Evolutionary conservation across 2,797 vertebrate species (phyloP), one percentile per base, ranked within the genome.

Genomic region (Lithobates sylvaticus): DNA sequence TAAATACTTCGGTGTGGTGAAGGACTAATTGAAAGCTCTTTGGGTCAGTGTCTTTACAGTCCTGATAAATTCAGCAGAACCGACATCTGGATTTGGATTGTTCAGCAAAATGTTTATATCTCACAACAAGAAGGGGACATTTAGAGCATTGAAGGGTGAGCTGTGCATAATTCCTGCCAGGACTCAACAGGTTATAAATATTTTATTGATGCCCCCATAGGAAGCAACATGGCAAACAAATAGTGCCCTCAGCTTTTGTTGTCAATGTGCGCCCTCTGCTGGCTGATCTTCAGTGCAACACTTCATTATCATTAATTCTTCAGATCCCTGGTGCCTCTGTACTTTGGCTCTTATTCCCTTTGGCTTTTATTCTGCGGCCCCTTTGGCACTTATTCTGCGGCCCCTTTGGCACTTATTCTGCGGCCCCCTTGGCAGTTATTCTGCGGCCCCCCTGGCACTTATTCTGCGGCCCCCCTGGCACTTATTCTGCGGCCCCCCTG

Each of bases 201-300:
- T 8, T 69, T 23, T 29, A 29, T n/a, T 29, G 42, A 23, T 10
- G 5, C 7, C 13, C 18, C 26, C 8, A 10, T 23, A 5, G 5
- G 78, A 8, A 29, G 78, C 32, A 70, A 47, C 42, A 15, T 7
- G 7, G 18, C 10, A 75, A 75, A 10, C 5, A 16, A 13, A 75
- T 64, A 13, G 39, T 12, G 7, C 1, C 9, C 2, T 1, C 44
- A 58, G 29, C 13, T 26, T 84, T 10, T 26, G 13, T 27, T 70
- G 80, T 36, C 29, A 78, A 18, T 50, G 50, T 73, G 50, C 81
- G 39, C 75, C 85, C 68, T 67, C 80, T 87, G 68, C 80, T 21
- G 84, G 77, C 4, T 10, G 32, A 6, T 3, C 3, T 23, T 4
- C 5, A 54, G 15, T 18, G 50, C 50, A 54, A 54, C 50, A 54